These are phyloP conservation scores for Momotus momota DNA, from an alignment of 2,797 vertebrate genomes.

Conservation along the genomic window DNA sequence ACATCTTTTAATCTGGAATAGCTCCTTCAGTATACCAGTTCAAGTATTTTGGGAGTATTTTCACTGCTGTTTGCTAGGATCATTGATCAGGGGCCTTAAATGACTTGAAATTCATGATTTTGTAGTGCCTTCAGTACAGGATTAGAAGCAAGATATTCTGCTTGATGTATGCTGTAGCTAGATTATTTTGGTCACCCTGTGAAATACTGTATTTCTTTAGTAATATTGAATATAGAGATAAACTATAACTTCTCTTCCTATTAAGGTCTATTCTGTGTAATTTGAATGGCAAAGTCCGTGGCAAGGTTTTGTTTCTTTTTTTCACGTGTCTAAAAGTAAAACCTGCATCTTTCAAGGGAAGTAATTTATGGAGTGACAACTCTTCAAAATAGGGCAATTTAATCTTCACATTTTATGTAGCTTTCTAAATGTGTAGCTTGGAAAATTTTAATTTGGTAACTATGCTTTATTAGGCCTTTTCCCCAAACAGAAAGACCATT, in stretches of 20 bases:
- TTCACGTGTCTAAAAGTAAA: neutral
- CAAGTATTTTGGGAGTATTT: neutral
- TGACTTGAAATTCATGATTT: neutral
- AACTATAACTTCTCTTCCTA: neutral
- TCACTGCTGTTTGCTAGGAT: neutral
- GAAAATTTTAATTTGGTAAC: neutral
- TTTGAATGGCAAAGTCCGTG: neutral
- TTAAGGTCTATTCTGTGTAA: neutral
- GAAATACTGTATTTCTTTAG: neutral
- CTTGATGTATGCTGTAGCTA: neutral
- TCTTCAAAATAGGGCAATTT: neutral
- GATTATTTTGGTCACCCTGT: neutral
- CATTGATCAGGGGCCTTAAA: neutral
- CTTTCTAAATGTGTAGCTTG: neutral
- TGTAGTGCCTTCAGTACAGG: neutral
- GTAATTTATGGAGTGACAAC: neutral
- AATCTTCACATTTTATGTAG: neutral
- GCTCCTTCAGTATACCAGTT: neutral
- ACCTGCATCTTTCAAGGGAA: neutral
- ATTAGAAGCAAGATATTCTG: neutral
- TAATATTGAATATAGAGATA: neutral
- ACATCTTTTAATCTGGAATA: neutral
- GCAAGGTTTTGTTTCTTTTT: neutral
- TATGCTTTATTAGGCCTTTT: neutral
- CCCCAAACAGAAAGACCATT: neutral